These are phyloP conservation scores for Leptura quadrifasciata DNA, from an alignment of 2,888 invertebrate species.

Conservation along the genomic window DNA sequence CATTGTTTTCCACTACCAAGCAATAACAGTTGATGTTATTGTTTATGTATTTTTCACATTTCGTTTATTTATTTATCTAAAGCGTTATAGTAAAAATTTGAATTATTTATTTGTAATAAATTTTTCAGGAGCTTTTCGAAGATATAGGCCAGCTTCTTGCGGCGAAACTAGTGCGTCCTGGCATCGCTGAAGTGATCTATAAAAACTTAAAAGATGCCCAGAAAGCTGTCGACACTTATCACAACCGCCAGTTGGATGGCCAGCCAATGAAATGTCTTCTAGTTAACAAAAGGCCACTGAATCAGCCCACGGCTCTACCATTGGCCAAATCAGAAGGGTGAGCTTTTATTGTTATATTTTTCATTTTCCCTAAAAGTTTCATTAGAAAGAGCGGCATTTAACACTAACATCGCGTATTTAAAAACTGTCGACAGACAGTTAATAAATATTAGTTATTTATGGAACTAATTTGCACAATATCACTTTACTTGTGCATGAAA, in stretches of 20 bases:
- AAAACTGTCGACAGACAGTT: no score
- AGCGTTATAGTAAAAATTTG: no score
- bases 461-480: no score
- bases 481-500: no score
- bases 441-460: background rate
- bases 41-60: no score
- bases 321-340: constrained; percentile 67
- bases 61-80: no score
- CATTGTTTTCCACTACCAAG: no score
- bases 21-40: no score
- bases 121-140: constrained; percentile 89
- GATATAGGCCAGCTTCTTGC: constrained; percentile 92
- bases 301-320: constrained; percentile 77
- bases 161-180: constrained; percentile 89
- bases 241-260: constrained; percentile 94
- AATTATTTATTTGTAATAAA: constrained; percentile 29
- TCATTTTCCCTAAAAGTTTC: background rate
- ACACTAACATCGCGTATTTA: no score
- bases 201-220: constrained; percentile 90
- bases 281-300: constrained; percentile 84
- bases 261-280: constrained; percentile 94
- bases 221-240: constrained; percentile 93
- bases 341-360: constrained; percentile 40
- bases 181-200: constrained; percentile 94
- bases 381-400: no score